A percentile compares a stretch with the other conserved stretches of the same genome.
phyloP scores from a whole-genome alignment of 1,140 invertebrate species.

The Bombus cullumanus region DNA sequence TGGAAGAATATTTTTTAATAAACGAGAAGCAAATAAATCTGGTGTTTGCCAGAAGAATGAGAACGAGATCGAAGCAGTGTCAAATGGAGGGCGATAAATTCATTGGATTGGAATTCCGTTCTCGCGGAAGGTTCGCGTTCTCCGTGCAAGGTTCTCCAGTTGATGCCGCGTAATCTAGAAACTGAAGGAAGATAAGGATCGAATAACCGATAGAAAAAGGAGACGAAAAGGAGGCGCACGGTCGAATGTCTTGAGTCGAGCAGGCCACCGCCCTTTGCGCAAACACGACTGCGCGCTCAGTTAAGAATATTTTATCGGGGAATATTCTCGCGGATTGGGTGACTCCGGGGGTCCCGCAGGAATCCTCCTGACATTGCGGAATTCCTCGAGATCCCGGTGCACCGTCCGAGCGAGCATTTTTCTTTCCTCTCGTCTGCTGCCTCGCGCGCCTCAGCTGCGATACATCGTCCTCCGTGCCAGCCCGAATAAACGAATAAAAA shows the following conservation, averaged over 20 bases:
- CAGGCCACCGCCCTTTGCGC: conserved; percentile 61
- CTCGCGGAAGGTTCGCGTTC: not conserved
- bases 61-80: not conserved
- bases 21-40: not conserved
- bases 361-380: conserved; percentile 66
- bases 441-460: conserved; percentile 21
- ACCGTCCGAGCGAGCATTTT: conserved; percentile 52
- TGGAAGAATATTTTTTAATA: not conserved
- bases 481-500: conserved; percentile 56
- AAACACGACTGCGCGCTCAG: conserved; percentile 56
- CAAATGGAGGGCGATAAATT: not conserved
- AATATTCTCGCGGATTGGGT: conserved; percentile 65
- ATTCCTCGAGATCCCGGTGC: conserved; percentile 50
- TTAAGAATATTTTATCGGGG: conserved; percentile 73
- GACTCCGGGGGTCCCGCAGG: conserved; percentile 43
- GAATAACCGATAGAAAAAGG: conserved; percentile 37
- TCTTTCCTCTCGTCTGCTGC: conserved; percentile 46
- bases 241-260: conserved; percentile 23
- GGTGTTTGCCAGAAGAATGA: not conserved
- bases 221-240: conserved; percentile 6
- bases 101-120: not conserved
- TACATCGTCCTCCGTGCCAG: conserved; percentile 26
- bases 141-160: not conserved
- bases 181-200: conserved; percentile 53
- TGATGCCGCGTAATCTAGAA: conserved; percentile 27